Evolutionary conservation across 2,888 invertebrate species (phyloP).

Genomic region (Aporophyla lueneburgensis): DNA sequence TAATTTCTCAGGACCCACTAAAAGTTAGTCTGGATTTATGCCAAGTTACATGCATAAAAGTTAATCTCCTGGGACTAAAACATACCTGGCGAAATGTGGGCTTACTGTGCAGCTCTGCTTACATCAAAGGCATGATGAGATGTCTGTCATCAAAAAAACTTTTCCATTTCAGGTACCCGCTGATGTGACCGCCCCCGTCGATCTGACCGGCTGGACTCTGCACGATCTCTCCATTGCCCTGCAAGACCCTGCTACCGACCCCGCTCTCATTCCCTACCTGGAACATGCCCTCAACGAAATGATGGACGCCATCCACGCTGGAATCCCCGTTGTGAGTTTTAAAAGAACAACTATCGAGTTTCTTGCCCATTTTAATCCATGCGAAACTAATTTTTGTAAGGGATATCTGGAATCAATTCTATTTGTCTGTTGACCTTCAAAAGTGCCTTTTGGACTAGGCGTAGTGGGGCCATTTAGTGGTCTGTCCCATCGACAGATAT

Average conservation of each 20-base stretch:
- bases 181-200: conserved; percentile 69
- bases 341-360: too few relatives aligned
- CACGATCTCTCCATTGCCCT: conserved; percentile 75
- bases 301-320: conserved; percentile 72
- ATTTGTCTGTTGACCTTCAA: too few relatives aligned
- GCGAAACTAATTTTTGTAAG: too few relatives aligned
- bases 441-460: too few relatives aligned
- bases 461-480: too few relatives aligned
- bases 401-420: too few relatives aligned
- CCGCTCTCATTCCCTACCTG: conserved; percentile 74
- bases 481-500: too few relatives aligned
- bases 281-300: conserved; percentile 77
- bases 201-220: conserved; percentile 74
- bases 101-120: background rate
- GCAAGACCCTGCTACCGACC: conserved; percentile 73
- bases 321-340: conserved; percentile 72
- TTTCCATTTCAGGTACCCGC: conserved; percentile 57
- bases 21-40: background rate
- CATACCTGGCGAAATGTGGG: background rate
- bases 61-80: background rate
- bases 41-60: background rate
- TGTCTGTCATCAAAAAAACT: background rate
- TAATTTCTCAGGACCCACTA: background rate
- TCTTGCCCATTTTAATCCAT: too few relatives aligned
- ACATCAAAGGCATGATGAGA: too few relatives aligned